Conservation (phyloP, 2,113 vertebrate species). For the Nothobranchius furzeri region DNA sequence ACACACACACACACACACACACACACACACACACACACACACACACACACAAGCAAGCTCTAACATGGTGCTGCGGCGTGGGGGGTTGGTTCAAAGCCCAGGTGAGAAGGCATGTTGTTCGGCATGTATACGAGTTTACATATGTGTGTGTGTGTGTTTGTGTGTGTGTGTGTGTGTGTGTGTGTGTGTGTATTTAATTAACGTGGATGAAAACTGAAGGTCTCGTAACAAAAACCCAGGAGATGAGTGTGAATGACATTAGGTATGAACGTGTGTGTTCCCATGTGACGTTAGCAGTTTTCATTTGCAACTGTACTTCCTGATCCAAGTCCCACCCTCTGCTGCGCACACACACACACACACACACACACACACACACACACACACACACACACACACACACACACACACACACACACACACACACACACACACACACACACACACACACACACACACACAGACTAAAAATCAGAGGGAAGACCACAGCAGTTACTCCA, state of each 20-base stretch:
- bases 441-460: no score
- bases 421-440: no score
- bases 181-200: constrained; percentile 49
- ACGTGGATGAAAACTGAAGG: constrained; percentile 25
- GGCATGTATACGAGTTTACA: neutral
- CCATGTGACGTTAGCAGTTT: constrained; percentile 24
- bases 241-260: constrained; percentile 9
- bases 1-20: neutral
- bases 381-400: no score
- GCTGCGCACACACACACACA: neutral
- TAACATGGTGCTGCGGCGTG: constrained; percentile 2
- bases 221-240: constrained; percentile 20
- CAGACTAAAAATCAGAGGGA: constrained; percentile 20
- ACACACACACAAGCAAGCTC: neutral
- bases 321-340: constrained; percentile 35
- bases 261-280: constrained; percentile 5
- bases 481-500: constrained; percentile 56
- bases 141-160: constrained; percentile 7
- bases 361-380: no score
- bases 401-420: no score
- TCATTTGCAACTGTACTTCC: constrained; percentile 33
- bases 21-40: neutral
- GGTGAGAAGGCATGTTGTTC: constrained; percentile 12
- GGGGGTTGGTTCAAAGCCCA: constrained; percentile 11
- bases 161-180: constrained; percentile 10